phyloP scores from a whole-genome alignment of 2,797 vertebrate species.

The Muscicapa comitata region DNA sequence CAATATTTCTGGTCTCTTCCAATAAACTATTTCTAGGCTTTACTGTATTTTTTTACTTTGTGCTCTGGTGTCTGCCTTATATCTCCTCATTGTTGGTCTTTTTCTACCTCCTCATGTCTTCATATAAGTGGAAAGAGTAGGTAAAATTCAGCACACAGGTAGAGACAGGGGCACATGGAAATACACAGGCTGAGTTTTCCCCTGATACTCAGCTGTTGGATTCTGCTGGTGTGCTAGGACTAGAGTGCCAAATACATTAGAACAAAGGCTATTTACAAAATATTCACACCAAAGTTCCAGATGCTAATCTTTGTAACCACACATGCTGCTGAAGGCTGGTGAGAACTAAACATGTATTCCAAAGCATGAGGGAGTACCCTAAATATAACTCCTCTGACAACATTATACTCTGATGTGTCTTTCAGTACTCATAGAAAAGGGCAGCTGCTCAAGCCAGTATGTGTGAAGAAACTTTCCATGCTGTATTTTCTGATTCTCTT shows the following conservation, averaged over 20 bases:
- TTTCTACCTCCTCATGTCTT: background rate
- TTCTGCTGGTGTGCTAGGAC: background rate
- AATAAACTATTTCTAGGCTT: background rate
- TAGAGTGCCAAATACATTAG: background rate
- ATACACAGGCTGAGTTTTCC: background rate
- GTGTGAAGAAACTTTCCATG: background rate
- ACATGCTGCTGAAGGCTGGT: conserved; percentile 1
- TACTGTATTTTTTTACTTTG: background rate
- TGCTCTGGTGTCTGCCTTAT: background rate
- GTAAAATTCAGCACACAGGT: background rate
- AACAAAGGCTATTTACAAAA: conserved; percentile 10
- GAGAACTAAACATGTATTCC: background rate
- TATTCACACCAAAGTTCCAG: conserved; percentile 4
- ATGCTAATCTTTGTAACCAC: conserved; percentile 21
- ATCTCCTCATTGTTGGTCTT: background rate
- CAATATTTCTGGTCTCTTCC: background rate
- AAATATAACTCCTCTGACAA: conserved; percentile 35
- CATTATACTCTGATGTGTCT: background rate
- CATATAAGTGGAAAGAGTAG: background rate
- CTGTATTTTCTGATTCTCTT: background rate
- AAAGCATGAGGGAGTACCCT: background rate
- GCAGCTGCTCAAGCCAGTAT: background rate
- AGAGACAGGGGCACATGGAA: background rate
- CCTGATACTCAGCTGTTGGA: rapidly evolving
- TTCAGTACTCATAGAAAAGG: background rate